Evolutionary conservation across 2,797 vertebrate genomes (phyloP).

Genomic region (Alosa sapidissima): DNA sequence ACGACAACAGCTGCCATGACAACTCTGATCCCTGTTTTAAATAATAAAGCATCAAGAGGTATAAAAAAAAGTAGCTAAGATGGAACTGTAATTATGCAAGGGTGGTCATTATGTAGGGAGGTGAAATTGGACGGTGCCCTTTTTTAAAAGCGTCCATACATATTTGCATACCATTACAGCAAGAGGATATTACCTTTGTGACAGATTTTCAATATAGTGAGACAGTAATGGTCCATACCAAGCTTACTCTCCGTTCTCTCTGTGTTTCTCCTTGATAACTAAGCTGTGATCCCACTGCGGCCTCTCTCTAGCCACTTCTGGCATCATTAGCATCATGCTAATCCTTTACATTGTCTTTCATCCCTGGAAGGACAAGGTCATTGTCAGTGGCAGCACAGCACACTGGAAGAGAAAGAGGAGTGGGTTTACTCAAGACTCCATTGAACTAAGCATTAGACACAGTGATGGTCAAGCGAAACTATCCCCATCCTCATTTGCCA

Average conservation of each 20-base stretch:
- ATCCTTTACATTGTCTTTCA: conserved; percentile 12
- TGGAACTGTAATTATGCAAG: conserved; percentile 14
- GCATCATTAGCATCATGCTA: conserved; percentile 16
- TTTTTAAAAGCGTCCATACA: not conserved
- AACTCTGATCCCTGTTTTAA: conserved; percentile 67
- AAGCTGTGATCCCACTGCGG: conserved; percentile 5
- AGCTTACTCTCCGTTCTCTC: not conserved
- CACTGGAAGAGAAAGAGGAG: not conserved
- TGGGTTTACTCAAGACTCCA: not conserved
- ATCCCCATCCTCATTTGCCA: not conserved
- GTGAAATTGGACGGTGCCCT: not conserved
- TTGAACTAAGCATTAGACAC: not conserved
- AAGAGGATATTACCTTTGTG: not conserved
- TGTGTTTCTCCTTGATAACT: conserved; percentile 16
- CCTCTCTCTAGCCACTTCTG: conserved; percentile 4
- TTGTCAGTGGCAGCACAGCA: not conserved
- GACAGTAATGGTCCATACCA: not conserved
- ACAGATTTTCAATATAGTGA: not conserved
- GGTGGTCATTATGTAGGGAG: not conserved
- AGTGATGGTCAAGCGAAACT: not conserved
- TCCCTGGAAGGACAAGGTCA: conserved; percentile 18
- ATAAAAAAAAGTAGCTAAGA: conserved; percentile 2
- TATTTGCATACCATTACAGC: conserved; percentile 16
- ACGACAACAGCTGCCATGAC: conserved; percentile 72
- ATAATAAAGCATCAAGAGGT: conserved; percentile 51